These are phyloP conservation scores for Gymnobelideus leadbeateri DNA, from an alignment of 2,113 vertebrate genomes.

Conservation along the genomic window DNA sequence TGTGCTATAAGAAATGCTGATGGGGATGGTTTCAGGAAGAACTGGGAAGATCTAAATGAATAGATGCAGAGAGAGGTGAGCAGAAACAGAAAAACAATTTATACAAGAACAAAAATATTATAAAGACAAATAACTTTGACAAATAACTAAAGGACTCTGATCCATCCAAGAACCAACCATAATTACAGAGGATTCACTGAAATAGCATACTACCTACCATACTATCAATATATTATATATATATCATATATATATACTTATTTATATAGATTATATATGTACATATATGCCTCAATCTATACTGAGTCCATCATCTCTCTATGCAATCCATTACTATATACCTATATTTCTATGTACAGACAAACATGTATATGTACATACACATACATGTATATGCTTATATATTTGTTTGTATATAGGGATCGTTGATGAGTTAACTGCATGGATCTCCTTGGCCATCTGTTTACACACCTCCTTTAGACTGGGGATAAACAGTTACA, in stretches of 20 bases:
- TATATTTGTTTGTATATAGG: not conserved
- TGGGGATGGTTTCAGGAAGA: no score
- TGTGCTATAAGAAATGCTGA: not conserved
- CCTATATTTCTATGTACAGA: not conserved
- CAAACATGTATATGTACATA: not conserved
- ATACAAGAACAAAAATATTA: not conserved
- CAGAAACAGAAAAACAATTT: not conserved
- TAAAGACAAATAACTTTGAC: not conserved
- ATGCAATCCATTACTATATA: not conserved
- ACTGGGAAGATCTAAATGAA: not conserved
- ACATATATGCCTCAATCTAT: not conserved
- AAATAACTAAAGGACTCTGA: not conserved
- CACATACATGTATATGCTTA: not conserved
- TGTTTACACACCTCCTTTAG: not conserved
- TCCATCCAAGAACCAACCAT: not conserved
- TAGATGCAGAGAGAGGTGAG: not conserved
- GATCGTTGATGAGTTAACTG: not conserved
- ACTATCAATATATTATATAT: not conserved
- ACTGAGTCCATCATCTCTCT: not conserved
- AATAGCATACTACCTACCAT: not conserved
- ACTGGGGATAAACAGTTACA: not conserved
- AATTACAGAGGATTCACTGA: not conserved
- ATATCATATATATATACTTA: not conserved
- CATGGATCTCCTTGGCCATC: not conserved
- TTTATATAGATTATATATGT: not conserved